Percentiles rank a stretch among this genome's conserved stretches.
Evolutionary conservation across 2,113 vertebrate genomes (phyloP).

Genomic region (Petrocephalus zakoni): DNA sequence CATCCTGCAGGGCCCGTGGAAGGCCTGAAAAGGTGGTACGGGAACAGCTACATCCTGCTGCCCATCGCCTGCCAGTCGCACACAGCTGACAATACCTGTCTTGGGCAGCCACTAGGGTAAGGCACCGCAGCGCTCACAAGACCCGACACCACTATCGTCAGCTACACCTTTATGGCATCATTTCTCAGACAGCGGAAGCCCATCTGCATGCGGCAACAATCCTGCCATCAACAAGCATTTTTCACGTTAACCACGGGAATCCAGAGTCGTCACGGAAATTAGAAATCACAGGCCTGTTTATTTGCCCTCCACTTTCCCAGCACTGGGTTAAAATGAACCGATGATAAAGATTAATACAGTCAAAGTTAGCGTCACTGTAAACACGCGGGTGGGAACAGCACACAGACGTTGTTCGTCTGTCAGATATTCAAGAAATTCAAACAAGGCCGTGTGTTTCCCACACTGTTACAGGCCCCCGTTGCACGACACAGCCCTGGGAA

Average conservation of each 20-base stretch:
- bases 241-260: background rate
- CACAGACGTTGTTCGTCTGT: background rate
- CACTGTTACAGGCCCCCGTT: no score
- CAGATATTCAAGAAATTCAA: background rate
- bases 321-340: constrained; percentile 12
- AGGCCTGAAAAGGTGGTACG: background rate
- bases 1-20: background rate
- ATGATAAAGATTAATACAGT: constrained; percentile 4
- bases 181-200: background rate
- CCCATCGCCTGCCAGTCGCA: background rate
- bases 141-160: background rate
- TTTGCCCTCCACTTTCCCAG: background rate
- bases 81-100: background rate
- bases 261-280: background rate
- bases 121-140: background rate
- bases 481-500: background rate
- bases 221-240: background rate
- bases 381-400: background rate
- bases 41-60: background rate
- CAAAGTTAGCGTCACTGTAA: constrained; percentile 7
- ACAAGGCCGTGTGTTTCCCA: background rate
- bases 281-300: background rate
- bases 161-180: background rate
- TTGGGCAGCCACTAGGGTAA: background rate
- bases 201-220: background rate